These are phyloP conservation scores for Theocolax elegans DNA, from an alignment of 1,140 invertebrate genomes.

Conservation along the genomic window DNA sequence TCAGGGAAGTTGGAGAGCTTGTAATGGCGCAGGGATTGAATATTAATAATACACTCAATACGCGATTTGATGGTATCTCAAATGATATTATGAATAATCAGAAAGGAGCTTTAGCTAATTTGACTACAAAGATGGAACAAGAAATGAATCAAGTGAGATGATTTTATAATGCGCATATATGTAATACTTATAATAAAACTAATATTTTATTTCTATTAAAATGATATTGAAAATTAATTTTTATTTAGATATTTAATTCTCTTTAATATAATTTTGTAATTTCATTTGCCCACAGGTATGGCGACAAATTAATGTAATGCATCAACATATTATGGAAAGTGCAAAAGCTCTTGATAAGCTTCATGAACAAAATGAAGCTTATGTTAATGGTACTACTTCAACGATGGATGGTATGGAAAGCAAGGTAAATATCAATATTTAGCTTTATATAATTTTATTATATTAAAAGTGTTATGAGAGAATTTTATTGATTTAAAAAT, in stretches of 20 bases:
- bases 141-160: slow-evolving; percentile 80
- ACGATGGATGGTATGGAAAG: slow-evolving; percentile 84
- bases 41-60: slow-evolving; percentile 76
- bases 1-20: slow-evolving; percentile 81
- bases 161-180: no score
- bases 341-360: slow-evolving; percentile 78
- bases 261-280: slow-evolving; percentile 5
- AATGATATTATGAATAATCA: slow-evolving; percentile 79
- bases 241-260: no score
- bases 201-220: no score
- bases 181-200: no score
- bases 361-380: slow-evolving; percentile 82
- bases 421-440: slow-evolving; percentile 72
- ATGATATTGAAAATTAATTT: no score
- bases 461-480: no score
- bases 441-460: no score
- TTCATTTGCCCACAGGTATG: slow-evolving; percentile 79
- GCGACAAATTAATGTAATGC: slow-evolving; percentile 89
- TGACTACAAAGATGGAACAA: slow-evolving; percentile 81
- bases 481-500: no score
- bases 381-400: slow-evolving; percentile 84
- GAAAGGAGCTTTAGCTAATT: slow-evolving; percentile 76
- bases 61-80: slow-evolving; percentile 78
- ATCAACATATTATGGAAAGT: slow-evolving; percentile 82
- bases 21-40: slow-evolving; percentile 75